These are phyloP conservation scores for Aphaenogaster floridana DNA, from an alignment of 1,140 invertebrate genomes.

Conservation along the genomic window DNA sequence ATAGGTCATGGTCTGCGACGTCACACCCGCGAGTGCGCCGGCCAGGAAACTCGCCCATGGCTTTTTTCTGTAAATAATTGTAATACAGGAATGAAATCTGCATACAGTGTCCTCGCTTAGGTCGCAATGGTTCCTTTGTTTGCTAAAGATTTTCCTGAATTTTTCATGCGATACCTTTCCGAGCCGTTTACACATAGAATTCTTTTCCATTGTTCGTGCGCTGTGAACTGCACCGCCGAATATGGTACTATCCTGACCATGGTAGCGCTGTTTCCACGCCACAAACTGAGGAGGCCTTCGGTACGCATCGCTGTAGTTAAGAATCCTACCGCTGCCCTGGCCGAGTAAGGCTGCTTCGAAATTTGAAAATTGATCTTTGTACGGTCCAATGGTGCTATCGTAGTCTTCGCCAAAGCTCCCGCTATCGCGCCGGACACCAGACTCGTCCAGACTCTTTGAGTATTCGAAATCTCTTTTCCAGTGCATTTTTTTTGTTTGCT, in stretches of 20 bases:
- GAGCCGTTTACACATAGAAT: conserved; percentile 91
- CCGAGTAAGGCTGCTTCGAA: conserved; percentile 93
- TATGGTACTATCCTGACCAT: conserved; percentile 99
- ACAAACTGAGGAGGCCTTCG: conserved; percentile 94
- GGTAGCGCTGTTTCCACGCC: conserved; percentile 99
- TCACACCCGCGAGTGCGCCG: conserved; percentile 97
- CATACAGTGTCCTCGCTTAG: neutral
- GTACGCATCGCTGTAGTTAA: conserved; percentile 90
- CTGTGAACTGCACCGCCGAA: conserved; percentile 98
- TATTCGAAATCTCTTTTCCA: conserved; percentile 83
- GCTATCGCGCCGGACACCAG: conserved; percentile 94
- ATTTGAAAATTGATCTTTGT: conserved; percentile 99
- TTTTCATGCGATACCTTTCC: conserved; percentile 87
- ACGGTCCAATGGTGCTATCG: conserved; percentile 98
- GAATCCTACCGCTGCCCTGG: conserved; percentile 92
- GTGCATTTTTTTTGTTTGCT: conserved; percentile 54
- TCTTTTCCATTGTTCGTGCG: conserved; percentile 98
- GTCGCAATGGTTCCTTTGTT: neutral
- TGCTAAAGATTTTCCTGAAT: neutral
- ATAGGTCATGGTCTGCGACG: conserved; percentile 97
- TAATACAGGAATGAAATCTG: neutral
- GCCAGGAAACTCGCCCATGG: conserved; percentile 91
- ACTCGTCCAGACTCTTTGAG: conserved; percentile 90
- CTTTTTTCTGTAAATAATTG: conserved; percentile 45
- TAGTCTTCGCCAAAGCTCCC: conserved; percentile 98